Percentiles rank a stretch among this genome's conserved stretches.
Evolutionary conservation across 2,888 invertebrate genomes (phyloP).

Genomic region (Scaptomyza flava): DNA sequence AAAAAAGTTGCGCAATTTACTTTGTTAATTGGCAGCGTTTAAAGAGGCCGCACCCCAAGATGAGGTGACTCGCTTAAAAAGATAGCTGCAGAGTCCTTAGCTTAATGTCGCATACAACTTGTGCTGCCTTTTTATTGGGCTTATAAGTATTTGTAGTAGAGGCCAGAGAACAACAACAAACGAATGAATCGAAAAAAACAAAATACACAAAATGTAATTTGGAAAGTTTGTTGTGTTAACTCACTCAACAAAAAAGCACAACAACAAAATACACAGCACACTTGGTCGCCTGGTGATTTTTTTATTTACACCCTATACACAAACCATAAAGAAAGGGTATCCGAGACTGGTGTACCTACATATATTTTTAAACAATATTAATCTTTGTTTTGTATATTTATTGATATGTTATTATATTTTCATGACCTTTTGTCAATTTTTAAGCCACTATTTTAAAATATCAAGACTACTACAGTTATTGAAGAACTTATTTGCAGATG

Average conservation of each 20-base stretch:
- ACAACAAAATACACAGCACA: conserved; percentile 24
- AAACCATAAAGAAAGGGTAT: neutral
- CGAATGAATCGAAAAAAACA: conserved; percentile 28
- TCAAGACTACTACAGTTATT: no score
- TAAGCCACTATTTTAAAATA: no score
- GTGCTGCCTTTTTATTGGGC: neutral
- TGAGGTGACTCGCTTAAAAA: neutral
- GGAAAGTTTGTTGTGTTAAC: conserved; percentile 71
- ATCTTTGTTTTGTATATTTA: no score
- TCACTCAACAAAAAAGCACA: conserved; percentile 15
- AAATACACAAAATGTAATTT: conserved; percentile 70
- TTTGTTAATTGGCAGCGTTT: conserved; percentile 75
- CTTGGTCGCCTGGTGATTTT: conserved; percentile 46
- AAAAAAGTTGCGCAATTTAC: conserved; percentile 57
- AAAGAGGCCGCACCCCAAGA: conserved; percentile 34
- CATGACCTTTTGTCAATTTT: no score
- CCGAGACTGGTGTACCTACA: no score
- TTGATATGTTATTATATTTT: no score
- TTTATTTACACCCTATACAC: conserved; percentile 39
- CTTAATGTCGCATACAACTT: conserved; percentile 25
- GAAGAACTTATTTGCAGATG: no score
- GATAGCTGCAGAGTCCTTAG: conserved; percentile 16
- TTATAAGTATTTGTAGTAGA: conserved; percentile 39
- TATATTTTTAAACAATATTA: no score
- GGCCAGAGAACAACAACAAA: conserved; percentile 21